phyloP scores from a whole-genome alignment of 2,113 vertebrate genomes.

The Arenaria interpres region DNA sequence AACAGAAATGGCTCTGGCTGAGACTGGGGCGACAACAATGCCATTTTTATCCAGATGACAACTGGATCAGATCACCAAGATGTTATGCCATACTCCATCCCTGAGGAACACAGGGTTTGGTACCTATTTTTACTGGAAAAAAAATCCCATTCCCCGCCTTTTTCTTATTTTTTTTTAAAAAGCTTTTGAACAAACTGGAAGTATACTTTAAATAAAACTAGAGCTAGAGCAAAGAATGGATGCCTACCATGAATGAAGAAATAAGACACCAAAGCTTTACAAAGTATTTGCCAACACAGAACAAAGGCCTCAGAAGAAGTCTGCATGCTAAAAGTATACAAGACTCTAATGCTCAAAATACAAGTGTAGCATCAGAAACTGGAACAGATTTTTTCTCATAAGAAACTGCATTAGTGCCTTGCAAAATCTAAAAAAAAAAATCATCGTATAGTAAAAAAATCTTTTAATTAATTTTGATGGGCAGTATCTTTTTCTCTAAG shows the following conservation, averaged over 20 bases:
- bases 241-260: neutral
- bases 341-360: neutral
- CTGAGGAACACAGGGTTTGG: neutral
- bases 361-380: neutral
- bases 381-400: neutral
- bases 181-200: neutral
- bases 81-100: neutral
- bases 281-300: neutral
- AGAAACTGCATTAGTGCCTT: neutral
- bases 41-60: neutral
- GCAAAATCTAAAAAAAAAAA: neutral
- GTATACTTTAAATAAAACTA: neutral
- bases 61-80: neutral
- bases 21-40: too few species aligned
- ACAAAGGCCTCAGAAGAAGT: neutral
- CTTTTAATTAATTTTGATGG: neutral
- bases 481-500: neutral
- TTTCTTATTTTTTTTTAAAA: neutral
- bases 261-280: neutral
- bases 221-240: neutral
- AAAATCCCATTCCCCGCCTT: accelerated
- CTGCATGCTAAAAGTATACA: neutral
- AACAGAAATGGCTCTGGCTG: neutral
- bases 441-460: neutral
- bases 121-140: neutral